A percentile compares a stretch with the other conserved stretches of the same genome.
Evolutionary conservation across 2,113 vertebrate species (phyloP).

Genomic region (Alethe diademata): DNA sequence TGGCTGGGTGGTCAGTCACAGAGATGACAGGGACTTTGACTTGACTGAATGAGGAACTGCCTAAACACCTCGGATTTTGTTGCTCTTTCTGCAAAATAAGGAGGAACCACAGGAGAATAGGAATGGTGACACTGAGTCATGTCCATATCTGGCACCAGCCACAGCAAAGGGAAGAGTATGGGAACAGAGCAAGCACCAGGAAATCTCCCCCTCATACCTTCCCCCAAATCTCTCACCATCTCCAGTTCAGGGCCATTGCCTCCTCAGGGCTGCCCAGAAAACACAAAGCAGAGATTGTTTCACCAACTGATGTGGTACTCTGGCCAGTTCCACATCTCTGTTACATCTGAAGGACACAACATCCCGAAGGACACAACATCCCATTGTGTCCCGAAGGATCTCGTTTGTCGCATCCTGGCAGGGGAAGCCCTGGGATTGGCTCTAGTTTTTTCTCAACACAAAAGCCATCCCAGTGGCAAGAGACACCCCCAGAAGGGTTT

Average conservation of each 20-base stretch:
- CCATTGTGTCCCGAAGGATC: no score
- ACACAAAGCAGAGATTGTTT: not conserved
- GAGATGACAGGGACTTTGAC: not conserved
- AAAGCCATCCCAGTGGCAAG: not conserved
- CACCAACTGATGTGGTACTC: not conserved
- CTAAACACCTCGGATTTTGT: not conserved
- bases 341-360: not conserved
- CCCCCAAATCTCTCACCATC: accelerated
- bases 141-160: not conserved
- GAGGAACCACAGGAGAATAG: not conserved
- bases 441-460: not conserved
- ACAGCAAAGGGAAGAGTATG: not conserved
- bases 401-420: not conserved
- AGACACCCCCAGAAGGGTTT: not conserved
- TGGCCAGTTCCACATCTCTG: not conserved
- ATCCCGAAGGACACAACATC: not conserved
- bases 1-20: not conserved
- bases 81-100: not conserved
- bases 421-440: not conserved
- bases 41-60: not conserved
- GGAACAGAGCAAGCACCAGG: not conserved
- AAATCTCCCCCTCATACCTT: not conserved
- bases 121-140: not conserved
- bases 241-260: not conserved
- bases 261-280: not conserved